Evolutionary conservation across 2,113 vertebrate species (phyloP).

Genomic region (Etheostoma spectabile): DNA sequence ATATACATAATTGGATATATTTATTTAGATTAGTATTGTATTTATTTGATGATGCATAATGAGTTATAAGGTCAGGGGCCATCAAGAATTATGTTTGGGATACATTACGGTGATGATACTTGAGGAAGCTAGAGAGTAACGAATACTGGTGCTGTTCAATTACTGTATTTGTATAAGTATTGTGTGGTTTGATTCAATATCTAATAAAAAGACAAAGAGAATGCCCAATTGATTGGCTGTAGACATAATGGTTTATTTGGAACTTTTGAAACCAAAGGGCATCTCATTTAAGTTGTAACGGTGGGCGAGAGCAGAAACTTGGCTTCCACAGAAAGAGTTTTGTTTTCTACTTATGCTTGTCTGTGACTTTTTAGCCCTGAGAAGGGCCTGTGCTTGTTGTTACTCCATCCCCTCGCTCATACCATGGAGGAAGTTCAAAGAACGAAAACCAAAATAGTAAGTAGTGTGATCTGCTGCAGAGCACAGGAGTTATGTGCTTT

Average conservation of each 20-base stretch:
- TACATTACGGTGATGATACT: background rate
- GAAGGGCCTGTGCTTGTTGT: constrained; percentile 26
- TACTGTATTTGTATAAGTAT: background rate
- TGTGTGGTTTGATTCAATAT: constrained; percentile 1
- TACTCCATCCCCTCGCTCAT: constrained; percentile 8
- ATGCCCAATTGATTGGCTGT: constrained; percentile 11
- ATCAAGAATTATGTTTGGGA: background rate
- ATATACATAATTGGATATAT: background rate
- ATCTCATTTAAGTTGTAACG: constrained; percentile 43
- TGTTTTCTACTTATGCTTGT: constrained; percentile 29
- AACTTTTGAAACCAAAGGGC: constrained; percentile 31
- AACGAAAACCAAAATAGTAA: constrained; percentile 25
- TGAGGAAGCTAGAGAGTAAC: background rate
- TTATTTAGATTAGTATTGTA: background rate
- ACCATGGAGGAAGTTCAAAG: constrained; percentile 48
- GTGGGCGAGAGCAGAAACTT: constrained; percentile 21
- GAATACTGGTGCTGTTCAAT: background rate
- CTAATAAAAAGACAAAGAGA: background rate
- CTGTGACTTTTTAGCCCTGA: constrained; percentile 34
- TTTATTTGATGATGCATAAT: background rate
- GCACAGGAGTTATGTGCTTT: background rate
- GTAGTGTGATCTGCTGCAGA: constrained; percentile 27
- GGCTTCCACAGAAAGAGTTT: constrained; percentile 23
- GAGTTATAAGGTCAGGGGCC: background rate
- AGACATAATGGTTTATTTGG: constrained; percentile 19